Conservation (phyloP, 2,888 invertebrate species). For the Drosophila testacea region DNA sequence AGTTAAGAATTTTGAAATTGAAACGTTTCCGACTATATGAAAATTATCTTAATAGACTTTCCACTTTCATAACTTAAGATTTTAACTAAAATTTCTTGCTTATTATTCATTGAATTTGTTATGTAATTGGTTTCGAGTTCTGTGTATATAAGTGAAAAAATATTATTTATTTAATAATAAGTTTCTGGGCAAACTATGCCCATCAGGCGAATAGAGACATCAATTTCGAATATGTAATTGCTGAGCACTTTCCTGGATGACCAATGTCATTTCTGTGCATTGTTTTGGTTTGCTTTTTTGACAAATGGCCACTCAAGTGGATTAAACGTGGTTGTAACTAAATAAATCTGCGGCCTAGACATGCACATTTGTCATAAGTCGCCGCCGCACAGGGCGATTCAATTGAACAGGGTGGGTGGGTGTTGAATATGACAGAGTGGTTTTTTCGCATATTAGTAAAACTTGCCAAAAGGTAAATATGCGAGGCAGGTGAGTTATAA, state of each 20-base stretch:
- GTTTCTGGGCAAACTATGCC: background rate
- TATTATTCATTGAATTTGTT: too few species aligned
- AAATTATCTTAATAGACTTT: too few species aligned
- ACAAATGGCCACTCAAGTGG: constrained; percentile 85
- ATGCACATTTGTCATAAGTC: constrained; percentile 62
- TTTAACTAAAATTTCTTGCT: too few species aligned
- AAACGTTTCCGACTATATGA: too few species aligned
- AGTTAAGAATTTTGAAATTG: too few species aligned
- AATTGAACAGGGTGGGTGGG: background rate
- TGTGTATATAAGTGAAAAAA: too few species aligned
- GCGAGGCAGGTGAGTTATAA: constrained; percentile 21
- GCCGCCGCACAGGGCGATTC: constrained; percentile 12
- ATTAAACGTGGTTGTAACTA: constrained; percentile 78
- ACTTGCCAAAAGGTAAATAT: constrained; percentile 32
- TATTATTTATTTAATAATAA: background rate
- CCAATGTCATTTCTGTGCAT: constrained; percentile 18
- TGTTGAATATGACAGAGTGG: constrained; percentile 2
- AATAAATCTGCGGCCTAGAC: constrained; percentile 64
- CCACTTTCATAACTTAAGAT: too few species aligned
- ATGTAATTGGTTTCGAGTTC: too few species aligned
- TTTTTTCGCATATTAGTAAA: constrained; percentile 50
- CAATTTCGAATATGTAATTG: background rate
- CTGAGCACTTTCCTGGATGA: constrained; percentile 14
- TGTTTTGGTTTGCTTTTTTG: constrained; percentile 48
- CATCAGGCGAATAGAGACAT: background rate